Evolutionary conservation across 1,140 invertebrate species (phyloP).

Genomic region (Meloidogyne exigua): DNA sequence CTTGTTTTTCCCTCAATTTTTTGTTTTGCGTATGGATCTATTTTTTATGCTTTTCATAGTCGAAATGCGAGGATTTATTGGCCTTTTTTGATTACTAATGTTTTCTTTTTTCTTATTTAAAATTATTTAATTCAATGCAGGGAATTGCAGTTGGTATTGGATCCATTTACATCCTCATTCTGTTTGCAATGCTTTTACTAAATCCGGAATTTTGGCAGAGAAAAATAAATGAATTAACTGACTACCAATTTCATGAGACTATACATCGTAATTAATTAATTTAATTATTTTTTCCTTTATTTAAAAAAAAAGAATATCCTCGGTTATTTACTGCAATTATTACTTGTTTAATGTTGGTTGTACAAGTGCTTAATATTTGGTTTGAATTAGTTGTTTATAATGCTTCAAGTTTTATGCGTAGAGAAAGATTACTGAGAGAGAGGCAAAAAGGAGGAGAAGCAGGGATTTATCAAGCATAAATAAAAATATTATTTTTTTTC

Average conservation of each 20-base stretch:
- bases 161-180: slow-evolving; percentile 16
- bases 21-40: slow-evolving; percentile 19
- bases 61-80: slow-evolving; percentile 12
- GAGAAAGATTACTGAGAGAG: neutral
- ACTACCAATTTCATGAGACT: slow-evolving; percentile 16
- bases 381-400: slow-evolving; percentile 26
- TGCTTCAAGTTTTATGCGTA: slow-evolving; percentile 14
- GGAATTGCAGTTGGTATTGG: slow-evolving; percentile 20
- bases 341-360: slow-evolving; percentile 11
- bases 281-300: neutral
- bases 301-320: slow-evolving; percentile 3
- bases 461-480: neutral
- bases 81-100: slow-evolving; percentile 21
- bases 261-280: neutral
- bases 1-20: slow-evolving; percentile 7
- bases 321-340: slow-evolving; percentile 15
- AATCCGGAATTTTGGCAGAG: slow-evolving; percentile 23
- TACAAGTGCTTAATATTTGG: slow-evolving; percentile 27
- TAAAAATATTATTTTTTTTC: neutral
- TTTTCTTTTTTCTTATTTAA: neutral
- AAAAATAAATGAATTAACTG: slow-evolving; percentile 12
- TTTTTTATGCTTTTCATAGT: slow-evolving; percentile 20
- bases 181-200: slow-evolving; percentile 13
- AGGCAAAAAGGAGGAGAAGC: neutral
- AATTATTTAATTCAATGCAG: neutral